A percentile compares a stretch with the other conserved stretches of the same genome.
These are phyloP conservation scores for Mystacides longicornis DNA, from an alignment of 2,888 invertebrate genomes.

Conservation along the genomic window DNA sequence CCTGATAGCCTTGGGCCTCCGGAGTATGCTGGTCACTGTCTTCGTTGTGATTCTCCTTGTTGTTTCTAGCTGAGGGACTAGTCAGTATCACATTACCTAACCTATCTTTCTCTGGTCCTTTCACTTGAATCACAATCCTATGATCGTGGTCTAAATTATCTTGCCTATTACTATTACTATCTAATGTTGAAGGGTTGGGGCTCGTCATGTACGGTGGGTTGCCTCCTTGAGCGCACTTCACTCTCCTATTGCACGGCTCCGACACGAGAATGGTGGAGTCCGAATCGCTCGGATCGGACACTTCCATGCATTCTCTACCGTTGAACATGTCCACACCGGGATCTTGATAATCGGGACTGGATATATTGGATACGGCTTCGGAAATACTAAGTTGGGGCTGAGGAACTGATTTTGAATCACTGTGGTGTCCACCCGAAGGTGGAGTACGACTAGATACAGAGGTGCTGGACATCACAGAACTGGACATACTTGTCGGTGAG, in stretches of 20 bases:
- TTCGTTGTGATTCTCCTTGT: constrained; percentile 29
- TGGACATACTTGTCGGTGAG: constrained; percentile 81
- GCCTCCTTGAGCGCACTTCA: constrained; percentile 33
- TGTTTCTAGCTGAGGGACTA: constrained; percentile 29
- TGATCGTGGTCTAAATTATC: constrained; percentile 40
- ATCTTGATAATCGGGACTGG: constrained; percentile 84
- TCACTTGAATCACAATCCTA: constrained; percentile 79
- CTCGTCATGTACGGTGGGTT: constrained; percentile 33
- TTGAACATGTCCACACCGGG: constrained; percentile 76
- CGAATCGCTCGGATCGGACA: constrained; percentile 84
- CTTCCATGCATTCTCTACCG: constrained; percentile 75
- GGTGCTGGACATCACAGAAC: constrained; percentile 77
- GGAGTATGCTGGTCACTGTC: constrained; percentile 42
- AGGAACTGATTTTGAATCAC: constrained; percentile 32
- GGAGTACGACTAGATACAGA: constrained; percentile 61
- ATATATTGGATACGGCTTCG: constrained; percentile 82
- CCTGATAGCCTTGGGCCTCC: constrained; percentile 55
- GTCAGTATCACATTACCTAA: constrained; percentile 29
- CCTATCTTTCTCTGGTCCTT: constrained; percentile 43
- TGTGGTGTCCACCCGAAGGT: constrained; percentile 29
- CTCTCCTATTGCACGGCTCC: constrained; percentile 59
- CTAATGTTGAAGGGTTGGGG: constrained; percentile 19
- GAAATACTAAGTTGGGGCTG: constrained; percentile 58
- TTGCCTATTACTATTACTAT: constrained; percentile 14
- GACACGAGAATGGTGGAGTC: constrained; percentile 83